phyloP scores from a whole-genome alignment of 2,113 vertebrate genomes.

The Triplophysa dalaica region DNA sequence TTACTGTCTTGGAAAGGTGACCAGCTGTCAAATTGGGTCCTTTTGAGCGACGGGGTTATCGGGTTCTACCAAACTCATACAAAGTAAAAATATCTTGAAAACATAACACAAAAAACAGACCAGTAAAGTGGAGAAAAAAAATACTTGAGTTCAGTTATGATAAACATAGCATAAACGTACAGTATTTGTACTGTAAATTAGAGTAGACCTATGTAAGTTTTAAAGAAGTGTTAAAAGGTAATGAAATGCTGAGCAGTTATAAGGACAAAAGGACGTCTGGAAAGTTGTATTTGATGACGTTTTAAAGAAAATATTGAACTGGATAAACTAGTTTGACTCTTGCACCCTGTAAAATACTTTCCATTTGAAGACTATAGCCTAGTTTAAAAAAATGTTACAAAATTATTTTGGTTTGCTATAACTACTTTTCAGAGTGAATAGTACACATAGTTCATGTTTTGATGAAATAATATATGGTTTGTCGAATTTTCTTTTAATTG shows the following conservation, averaged over 20 bases:
- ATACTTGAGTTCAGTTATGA: background rate
- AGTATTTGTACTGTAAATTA: conserved; percentile 1
- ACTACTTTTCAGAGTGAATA: conserved; percentile 12
- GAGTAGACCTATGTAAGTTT: conserved; percentile 1
- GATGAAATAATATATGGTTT: background rate
- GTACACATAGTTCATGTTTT: background rate
- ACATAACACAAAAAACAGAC: too few relatives aligned
- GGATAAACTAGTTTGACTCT: background rate
- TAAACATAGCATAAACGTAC: background rate
- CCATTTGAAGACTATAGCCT: background rate
- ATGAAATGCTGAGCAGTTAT: background rate
- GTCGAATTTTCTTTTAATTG: background rate
- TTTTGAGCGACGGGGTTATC: background rate
- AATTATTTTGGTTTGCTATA: conserved; percentile 2
- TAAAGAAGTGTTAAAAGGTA: background rate
- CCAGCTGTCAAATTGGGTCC: background rate
- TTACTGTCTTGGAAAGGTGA: conserved; percentile 3
- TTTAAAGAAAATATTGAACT: background rate
- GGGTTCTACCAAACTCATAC: background rate
- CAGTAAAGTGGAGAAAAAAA: background rate
- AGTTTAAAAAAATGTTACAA: background rate
- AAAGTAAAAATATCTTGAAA: conserved; percentile 1
- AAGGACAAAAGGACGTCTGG: background rate
- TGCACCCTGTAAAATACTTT: background rate
- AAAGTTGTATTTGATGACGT: background rate